Evolutionary conservation across 2,113 vertebrate genomes (phyloP), one percentile per base, ranked within the genome.

Genomic region (Tichodroma muraria): DNA sequence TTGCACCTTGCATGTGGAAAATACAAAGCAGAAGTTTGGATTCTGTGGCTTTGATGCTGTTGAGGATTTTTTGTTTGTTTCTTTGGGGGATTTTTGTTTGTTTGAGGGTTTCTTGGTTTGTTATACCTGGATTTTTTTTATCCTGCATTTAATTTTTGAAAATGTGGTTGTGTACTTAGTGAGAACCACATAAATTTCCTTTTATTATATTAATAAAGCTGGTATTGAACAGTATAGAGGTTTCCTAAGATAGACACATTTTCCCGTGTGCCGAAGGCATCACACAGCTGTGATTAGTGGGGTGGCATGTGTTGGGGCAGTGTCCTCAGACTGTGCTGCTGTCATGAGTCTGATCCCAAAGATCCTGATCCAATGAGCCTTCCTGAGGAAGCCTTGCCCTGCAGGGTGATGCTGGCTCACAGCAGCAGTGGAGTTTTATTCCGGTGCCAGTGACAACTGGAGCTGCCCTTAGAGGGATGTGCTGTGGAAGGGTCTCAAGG

Each of bases 311-410:
- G 42, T 8, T 52, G 31, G 16, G 65, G 15, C 11, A n/a, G 31
- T 16, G 6, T 24, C 45, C 83, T 69, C 40, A 68, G 14, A 11
- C 69, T 35, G 28, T 54, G 60, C 64, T 84, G 21, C n/a, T 76
- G 2, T 13, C 8, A 10, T 3, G 13, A 45, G 15, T 70, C 30
- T 65, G 38, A 4, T 63, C 65, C 28, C 7, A 27, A 37, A 60
- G 59, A 35, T 8, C 15, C 5, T 1, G 9, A 35, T 11, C 0
- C 1, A 40, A 13, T 23, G 3, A 2, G 7, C 33, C 35, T 22
- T 25, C 27, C 18, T 16, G 35, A 60, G 65, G 50, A 60, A 69
- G 11, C 10, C 31, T 33, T 78, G 16, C 30, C 23, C 45, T 44
- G 27, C 31, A 37, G 31, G 11, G 6, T 22, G 45, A 23, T 38